Evolutionary conservation across 2,113 vertebrate species (phyloP).

Genomic region (Nycticorax nycticorax): DNA sequence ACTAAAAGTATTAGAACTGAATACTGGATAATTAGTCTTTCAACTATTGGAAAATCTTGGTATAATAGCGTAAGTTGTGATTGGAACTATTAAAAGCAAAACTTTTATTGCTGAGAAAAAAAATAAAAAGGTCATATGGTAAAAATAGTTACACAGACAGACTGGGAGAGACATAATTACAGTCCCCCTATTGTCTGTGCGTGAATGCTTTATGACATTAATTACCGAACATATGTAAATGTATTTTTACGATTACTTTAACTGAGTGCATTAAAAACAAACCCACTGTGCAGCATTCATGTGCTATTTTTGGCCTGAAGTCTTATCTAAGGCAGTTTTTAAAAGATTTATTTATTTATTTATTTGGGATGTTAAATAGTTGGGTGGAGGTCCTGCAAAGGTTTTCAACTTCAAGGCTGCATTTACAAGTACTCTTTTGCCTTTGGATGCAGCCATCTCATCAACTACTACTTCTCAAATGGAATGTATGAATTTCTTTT

Average conservation of each 20-base stretch:
- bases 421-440: neutral
- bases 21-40: constrained; percentile 35
- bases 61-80: neutral
- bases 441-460: neutral
- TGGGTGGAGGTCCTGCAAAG: neutral
- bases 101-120: constrained; percentile 24
- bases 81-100: constrained; percentile 16
- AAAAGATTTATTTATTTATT: neutral
- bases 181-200: constrained; percentile 32
- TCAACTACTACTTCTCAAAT: neutral
- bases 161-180: constrained; percentile 20
- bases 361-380: neutral
- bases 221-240: constrained; percentile 49
- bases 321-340: neutral
- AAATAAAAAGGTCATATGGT: neutral
- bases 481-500: neutral
- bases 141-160: constrained; percentile 49
- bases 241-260: constrained; percentile 11
- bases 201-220: constrained; percentile 37
- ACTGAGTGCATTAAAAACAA: neutral
- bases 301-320: neutral
- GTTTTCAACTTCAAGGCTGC: neutral
- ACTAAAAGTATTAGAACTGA: neutral
- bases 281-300: neutral
- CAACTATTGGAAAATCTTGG: constrained; percentile 41